Conservation (phyloP, 2,797 vertebrate genomes). For the Pangasius macronema region DNA sequence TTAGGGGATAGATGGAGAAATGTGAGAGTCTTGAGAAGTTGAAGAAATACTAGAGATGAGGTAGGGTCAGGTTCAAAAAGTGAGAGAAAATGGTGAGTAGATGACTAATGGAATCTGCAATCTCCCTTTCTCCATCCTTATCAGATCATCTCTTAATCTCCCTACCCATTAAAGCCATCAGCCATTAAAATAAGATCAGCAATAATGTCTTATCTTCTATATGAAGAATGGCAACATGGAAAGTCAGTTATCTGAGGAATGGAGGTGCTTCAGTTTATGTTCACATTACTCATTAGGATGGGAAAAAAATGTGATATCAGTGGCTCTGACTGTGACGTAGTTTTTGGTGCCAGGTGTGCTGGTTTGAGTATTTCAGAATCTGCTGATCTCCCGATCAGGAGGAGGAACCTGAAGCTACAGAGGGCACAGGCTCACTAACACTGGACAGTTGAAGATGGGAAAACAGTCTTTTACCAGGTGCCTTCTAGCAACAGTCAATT, state of each 20-base stretch:
- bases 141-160: neutral
- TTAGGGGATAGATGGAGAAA: conserved; percentile 1
- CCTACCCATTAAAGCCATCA: neutral
- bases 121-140: neutral
- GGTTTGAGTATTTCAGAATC: neutral
- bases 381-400: neutral
- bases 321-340: neutral
- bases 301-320: neutral
- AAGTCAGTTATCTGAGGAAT: neutral
- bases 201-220: neutral
- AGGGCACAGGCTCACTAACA: neutral
- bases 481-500: neutral
- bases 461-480: neutral
- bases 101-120: neutral
- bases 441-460: neutral
- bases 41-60: neutral
- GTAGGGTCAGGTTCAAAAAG: conserved; percentile 10
- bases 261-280: neutral
- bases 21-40: neutral
- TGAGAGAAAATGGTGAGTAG: conserved; percentile 15
- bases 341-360: neutral
- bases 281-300: neutral
- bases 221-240: neutral
- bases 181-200: neutral
- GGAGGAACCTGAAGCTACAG: neutral